These are phyloP conservation scores for Chloromyia formosa DNA, from an alignment of 2,888 invertebrate genomes.

Conservation along the genomic window DNA sequence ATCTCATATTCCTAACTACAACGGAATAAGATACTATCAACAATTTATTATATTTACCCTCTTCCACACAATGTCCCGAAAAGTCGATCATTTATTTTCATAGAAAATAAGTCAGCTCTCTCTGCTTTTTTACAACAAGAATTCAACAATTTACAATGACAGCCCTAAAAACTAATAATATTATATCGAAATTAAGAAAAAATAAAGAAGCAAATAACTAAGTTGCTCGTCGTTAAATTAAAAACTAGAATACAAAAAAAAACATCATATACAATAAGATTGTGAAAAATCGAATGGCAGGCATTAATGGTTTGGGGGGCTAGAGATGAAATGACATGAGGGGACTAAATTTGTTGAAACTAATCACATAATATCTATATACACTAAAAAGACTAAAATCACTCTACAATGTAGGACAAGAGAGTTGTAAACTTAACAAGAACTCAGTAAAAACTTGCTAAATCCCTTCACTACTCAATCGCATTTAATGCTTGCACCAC, in stretches of 20 bases:
- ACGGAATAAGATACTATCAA: constrained; percentile 30
- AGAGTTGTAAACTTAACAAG: constrained; percentile 40
- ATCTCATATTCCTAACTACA: constrained; percentile 34
- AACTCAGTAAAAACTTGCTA: constrained; percentile 36
- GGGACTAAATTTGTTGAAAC: neutral
- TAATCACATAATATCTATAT: constrained; percentile 3
- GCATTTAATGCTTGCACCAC: constrained; percentile 39
- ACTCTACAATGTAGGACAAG: constrained; percentile 29
- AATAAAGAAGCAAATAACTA: constrained; percentile 2
- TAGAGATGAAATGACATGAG: neutral
- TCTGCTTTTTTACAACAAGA: constrained; percentile 16
- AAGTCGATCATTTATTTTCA: constrained; percentile 40
- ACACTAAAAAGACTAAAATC: constrained; percentile 20
- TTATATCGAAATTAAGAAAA: constrained; percentile 27
- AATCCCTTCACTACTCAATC: constrained; percentile 38
- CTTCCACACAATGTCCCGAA: constrained; percentile 18
- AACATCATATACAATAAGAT: constrained; percentile 15
- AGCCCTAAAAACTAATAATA: too few relatives aligned
- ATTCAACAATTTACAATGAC: constrained; percentile 31
- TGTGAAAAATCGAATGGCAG: constrained; percentile 26
- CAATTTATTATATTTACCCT: constrained; percentile 26
- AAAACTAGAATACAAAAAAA: neutral
- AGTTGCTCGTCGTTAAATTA: neutral
- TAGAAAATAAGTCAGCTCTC: constrained; percentile 31
- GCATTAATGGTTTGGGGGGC: constrained; percentile 1